Evolutionary conservation across 53 echinoderm and acorn worm species (phyloP).

Genomic region (Glandiceps talaboti): DNA sequence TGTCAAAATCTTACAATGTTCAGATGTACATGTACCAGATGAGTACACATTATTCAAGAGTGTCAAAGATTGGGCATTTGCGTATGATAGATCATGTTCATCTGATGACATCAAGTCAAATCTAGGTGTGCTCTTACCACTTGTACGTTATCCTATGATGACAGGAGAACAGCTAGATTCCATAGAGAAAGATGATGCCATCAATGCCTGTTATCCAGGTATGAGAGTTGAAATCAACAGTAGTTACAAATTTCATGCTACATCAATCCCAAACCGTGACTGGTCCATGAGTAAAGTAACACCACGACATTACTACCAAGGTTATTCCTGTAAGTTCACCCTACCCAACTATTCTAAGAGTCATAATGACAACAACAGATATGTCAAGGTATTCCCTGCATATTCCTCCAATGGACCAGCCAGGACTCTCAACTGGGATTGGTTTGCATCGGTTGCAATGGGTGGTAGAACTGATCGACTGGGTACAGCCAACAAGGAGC

Average conservation of each 20-base stretch:
- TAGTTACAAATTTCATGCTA: background rate
- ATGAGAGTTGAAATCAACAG: background rate
- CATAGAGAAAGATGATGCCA: background rate
- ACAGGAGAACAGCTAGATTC: background rate
- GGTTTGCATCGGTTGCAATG: background rate
- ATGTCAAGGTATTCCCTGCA: background rate
- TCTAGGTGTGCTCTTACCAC: background rate
- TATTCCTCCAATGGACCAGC: background rate
- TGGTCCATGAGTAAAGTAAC: background rate
- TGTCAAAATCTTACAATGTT: slow-evolving; percentile 2
- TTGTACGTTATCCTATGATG: background rate
- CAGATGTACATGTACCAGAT: slow-evolving; percentile 2
- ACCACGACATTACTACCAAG: background rate
- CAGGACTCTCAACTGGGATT: background rate
- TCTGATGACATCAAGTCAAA: background rate
- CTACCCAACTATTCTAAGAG: background rate
- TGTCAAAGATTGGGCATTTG: slow-evolving; percentile 9
- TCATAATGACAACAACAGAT: background rate
- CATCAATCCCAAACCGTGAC: background rate
- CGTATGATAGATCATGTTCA: slow-evolving; percentile 3
- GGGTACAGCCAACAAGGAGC: background rate
- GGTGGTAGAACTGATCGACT: background rate
- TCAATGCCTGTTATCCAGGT: background rate
- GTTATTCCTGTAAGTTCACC: background rate
- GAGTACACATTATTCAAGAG: slow-evolving; percentile 23